A percentile compares a stretch with the other conserved stretches of the same genome.
phyloP scores from a whole-genome alignment of 2,888 invertebrate genomes.

The Nephrocerus scutellatus region DNA sequence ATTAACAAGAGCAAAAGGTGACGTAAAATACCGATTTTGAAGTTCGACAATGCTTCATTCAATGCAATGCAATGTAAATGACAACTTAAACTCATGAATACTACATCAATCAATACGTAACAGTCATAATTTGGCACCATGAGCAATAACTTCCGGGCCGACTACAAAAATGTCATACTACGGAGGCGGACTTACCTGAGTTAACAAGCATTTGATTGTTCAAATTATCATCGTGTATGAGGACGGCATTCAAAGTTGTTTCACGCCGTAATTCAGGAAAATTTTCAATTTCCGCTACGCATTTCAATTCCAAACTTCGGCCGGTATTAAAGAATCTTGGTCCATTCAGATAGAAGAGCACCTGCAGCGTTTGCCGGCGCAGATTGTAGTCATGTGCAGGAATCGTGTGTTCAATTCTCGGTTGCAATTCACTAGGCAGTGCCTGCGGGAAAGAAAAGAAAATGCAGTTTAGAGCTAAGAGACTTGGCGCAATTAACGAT shows the following conservation, averaged over 20 bases:
- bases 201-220: conserved; percentile 42
- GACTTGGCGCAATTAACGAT: background rate
- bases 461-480: background rate
- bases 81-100: background rate
- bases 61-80: background rate
- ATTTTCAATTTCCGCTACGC: conserved; percentile 40
- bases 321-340: conserved; percentile 33
- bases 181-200: conserved; percentile 32
- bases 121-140: background rate
- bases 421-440: conserved; percentile 32
- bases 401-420: conserved; percentile 38
- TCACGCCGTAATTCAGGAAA: conserved; percentile 37
- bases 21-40: too few species aligned
- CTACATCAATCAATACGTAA: background rate
- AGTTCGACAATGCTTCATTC: too few species aligned
- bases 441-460: conserved; percentile 25
- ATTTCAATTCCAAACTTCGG: conserved; percentile 34
- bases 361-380: conserved; percentile 36
- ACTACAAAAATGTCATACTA: background rate
- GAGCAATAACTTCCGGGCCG: background rate
- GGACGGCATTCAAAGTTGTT: conserved; percentile 30
- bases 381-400: conserved; percentile 39
- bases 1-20: too few species aligned
- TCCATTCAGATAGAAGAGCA: conserved; percentile 42
- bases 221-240: conserved; percentile 37